Evolutionary conservation across 64 coral and sea anemone genomes (phyloP), one percentile per base, ranked within the genome.

Genomic region (Pocillopora verrucosa): DNA sequence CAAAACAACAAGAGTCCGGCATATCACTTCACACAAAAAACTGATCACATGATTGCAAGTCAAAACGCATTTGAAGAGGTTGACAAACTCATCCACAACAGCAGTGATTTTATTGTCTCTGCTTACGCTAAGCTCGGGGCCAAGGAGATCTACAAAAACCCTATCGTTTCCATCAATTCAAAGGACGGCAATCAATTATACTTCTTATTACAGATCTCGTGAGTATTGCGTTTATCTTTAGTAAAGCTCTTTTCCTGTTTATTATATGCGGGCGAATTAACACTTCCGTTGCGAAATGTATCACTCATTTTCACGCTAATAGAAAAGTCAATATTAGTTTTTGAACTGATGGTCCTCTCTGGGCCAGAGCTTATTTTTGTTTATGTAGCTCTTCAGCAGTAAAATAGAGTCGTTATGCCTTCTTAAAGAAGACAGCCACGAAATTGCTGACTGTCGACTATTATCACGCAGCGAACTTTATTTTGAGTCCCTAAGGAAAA

Each of bases 61-160:
- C 41, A 88, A 78, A 19, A 86, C 30, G 94, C 88, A 13, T 61
- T 79, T 69, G 36, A 64, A 10, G 61, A 92, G 16, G 87, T 79
- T 15, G 24, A 74, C 13, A 90, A 79, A 26, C 65, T 95, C 10
- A 89, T 92, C 73, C 62, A 78, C 30, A 13, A 79, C 6, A 95
- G 94, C 35, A 62, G 80, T 26, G 94, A 95, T 80, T 95, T 95
- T 36, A 65, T 68, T 15, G 87, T 95, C 13, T 86, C 78, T 25
- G 94, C 94, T 14, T 95, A 77, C 61, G 60, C 58, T 2, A 95
- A 95, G 67, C 25, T 95, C 10, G 74, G 86, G 62, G 16, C 11
- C 0, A 25, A 30, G 1, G 14, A 10, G n/a, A 57, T 10, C 16
- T 74, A 62, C 13, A 17, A 11, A 63, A 92, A 95, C 59, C 24